These are phyloP conservation scores for Autographa gamma DNA, from an alignment of 2,888 invertebrate species.

Conservation along the genomic window DNA sequence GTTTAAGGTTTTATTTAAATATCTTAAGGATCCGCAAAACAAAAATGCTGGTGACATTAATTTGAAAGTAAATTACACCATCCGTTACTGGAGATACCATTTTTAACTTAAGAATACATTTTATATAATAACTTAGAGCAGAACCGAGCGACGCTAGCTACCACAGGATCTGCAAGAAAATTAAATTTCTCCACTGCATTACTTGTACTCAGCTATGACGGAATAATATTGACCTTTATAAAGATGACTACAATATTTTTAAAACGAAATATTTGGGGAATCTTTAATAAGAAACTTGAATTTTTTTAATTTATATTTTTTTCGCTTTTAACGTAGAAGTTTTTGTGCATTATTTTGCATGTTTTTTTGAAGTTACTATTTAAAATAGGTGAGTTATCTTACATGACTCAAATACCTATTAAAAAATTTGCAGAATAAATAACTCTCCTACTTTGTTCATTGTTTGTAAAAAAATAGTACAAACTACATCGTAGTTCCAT, in stretches of 20 bases:
- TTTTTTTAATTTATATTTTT: no score
- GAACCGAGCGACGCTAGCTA: constrained; percentile 22
- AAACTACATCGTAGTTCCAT: no score
- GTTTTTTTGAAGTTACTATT: no score
- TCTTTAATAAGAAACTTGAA: no score
- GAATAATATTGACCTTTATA: constrained; percentile 31
- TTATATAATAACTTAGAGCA: constrained; percentile 19
- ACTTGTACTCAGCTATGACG: constrained; percentile 33
- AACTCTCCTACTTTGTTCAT: no score
- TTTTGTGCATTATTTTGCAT: no score
- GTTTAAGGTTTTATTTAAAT: neutral
- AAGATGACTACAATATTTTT: neutral
- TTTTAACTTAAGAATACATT: constrained; percentile 42
- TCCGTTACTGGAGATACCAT: constrained; percentile 9
- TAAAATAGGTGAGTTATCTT: no score
- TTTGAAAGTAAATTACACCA: neutral
- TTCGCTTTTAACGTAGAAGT: no score
- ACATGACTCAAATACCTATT: no score
- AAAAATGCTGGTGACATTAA: neutral
- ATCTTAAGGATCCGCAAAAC: neutral
- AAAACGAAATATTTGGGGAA: neutral
- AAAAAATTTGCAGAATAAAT: no score
- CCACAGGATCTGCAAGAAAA: constrained; percentile 38
- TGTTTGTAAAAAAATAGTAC: no score
- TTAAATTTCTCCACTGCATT: constrained; percentile 48